Conservation (phyloP, 1,140 invertebrate species). For the Aphelenchoides fujianensis region DNA sequence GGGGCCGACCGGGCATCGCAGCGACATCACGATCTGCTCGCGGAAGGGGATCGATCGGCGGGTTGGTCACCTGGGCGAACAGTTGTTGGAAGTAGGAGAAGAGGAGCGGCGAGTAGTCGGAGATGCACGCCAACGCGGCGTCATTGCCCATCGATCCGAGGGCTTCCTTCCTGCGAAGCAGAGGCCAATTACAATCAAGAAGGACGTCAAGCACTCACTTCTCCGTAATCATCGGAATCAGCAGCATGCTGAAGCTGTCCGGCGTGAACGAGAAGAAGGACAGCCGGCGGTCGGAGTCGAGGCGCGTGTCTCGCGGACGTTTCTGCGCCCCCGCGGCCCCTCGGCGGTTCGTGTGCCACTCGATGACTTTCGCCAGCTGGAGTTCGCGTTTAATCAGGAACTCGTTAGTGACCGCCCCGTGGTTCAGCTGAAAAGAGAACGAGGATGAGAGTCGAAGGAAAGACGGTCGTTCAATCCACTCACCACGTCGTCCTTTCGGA, state of each 20-base stretch:
- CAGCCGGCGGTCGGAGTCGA: conserved; percentile 79
- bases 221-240: conserved; percentile 91
- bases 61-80: conserved; percentile 99
- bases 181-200: neutral
- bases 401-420: conserved; percentile 60
- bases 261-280: conserved; percentile 88
- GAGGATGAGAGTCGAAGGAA: conserved; percentile 3
- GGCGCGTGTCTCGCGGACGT: conserved; percentile 59
- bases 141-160: conserved; percentile 99
- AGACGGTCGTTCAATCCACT: conserved; percentile 16
- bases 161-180: conserved; percentile 82
- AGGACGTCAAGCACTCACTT: conserved; percentile 71
- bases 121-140: conserved; percentile 90
- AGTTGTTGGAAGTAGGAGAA: conserved; percentile 99
- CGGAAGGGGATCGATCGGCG: conserved; percentile 99
- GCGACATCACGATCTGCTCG: conserved; percentile 96
- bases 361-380: conserved; percentile 40
- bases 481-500: conserved; percentile 65
- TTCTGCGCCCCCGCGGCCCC: conserved; percentile 54
- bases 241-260: conserved; percentile 86
- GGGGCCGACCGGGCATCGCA: conserved; percentile 73
- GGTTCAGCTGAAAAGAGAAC: conserved; percentile 49
- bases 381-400: conserved; percentile 54
- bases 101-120: conserved; percentile 83
- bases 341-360: conserved; percentile 49